Evolutionary conservation across 2,797 vertebrate species (phyloP).

Genomic region (Coluber constrictor): DNA sequence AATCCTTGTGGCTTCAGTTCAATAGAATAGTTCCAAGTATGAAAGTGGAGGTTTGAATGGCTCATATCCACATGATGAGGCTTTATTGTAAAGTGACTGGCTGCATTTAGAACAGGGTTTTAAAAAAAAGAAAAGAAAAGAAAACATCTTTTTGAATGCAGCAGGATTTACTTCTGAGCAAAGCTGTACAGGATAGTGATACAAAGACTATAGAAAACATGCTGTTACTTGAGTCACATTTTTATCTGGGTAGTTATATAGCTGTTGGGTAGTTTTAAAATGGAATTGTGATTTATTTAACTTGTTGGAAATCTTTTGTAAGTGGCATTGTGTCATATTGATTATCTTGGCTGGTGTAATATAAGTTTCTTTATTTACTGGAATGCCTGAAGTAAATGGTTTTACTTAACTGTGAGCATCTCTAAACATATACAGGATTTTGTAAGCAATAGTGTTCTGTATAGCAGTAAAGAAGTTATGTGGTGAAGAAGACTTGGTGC

Average conservation of each 20-base stretch:
- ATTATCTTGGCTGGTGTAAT: background rate
- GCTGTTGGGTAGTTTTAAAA: background rate
- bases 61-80: background rate
- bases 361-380: background rate
- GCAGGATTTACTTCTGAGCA: background rate
- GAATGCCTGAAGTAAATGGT: background rate
- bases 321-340: background rate
- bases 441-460: background rate
- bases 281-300: background rate
- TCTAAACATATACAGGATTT: background rate
- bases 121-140: too few relatives aligned
- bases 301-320: background rate
- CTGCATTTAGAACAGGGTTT: background rate
- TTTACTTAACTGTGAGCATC: background rate
- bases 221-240: background rate
- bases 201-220: background rate
- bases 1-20: background rate
- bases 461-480: background rate
- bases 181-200: background rate
- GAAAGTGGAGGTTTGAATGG: background rate
- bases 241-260: background rate
- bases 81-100: background rate
- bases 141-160: background rate
- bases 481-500: background rate
- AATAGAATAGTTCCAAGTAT: background rate